Conservation (phyloP, 2,113 vertebrate genomes). For the Hemichromis elongatus region DNA sequence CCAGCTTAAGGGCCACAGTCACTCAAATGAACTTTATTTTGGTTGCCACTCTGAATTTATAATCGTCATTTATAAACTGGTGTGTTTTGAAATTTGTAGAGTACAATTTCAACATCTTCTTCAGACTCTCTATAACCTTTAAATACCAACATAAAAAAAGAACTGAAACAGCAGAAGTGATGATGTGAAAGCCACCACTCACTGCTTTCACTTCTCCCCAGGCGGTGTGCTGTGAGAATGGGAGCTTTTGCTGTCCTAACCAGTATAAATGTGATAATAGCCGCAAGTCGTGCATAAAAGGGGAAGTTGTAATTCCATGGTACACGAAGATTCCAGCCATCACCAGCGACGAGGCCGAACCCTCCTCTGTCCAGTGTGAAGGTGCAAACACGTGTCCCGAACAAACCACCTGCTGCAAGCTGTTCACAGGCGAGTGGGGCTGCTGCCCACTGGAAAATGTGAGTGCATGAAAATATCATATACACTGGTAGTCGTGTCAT, state of each 20-base stretch:
- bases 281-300: constrained; percentile 32
- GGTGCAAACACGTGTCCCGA: constrained; percentile 17
- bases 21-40: background rate
- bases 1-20: background rate
- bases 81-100: background rate
- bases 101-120: background rate
- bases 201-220: constrained; percentile 30
- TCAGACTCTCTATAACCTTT: background rate
- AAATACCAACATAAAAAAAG: background rate
- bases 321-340: constrained; percentile 58
- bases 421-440: constrained; percentile 46
- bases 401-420: constrained; percentile 57
- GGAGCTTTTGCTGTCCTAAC: constrained; percentile 67
- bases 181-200: background rate
- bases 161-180: background rate
- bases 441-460: constrained; percentile 70
- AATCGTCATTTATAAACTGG: background rate
- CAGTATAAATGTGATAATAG: constrained; percentile 47
- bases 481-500: background rate
- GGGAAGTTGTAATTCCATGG: constrained; percentile 64
- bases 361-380: constrained; percentile 13
- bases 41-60: background rate
- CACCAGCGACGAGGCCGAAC: background rate
- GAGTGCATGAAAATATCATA: background rate
- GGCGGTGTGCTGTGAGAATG: constrained; percentile 70